Percentiles rank a stretch among this genome's conserved stretches.
These are phyloP conservation scores for Lagopus leucura DNA, from an alignment of 2,113 vertebrate species.

Conservation along the genomic window DNA sequence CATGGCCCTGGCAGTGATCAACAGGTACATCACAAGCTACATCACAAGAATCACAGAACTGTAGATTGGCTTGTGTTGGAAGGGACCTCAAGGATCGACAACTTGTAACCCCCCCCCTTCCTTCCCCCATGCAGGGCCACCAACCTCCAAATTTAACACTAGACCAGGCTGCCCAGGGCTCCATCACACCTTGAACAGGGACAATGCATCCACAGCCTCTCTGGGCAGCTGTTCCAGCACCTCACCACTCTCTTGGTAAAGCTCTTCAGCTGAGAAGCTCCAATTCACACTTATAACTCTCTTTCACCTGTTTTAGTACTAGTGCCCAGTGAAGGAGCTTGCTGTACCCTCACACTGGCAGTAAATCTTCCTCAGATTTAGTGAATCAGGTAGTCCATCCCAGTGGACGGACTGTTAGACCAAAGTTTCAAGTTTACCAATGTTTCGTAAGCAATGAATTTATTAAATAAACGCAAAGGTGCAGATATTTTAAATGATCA, in stretches of 20 bases:
- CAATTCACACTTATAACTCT: neutral
- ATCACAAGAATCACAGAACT: no score
- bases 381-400: neutral
- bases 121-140: no score
- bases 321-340: neutral
- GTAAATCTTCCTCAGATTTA: neutral
- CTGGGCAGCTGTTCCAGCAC: no score
- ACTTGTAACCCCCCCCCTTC: no score
- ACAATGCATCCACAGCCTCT: no score
- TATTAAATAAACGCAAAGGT: neutral
- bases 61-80: no score
- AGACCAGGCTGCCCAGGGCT: no score
- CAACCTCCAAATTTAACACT: no score
- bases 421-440: neutral
- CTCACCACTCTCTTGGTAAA: no score
- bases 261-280: neutral
- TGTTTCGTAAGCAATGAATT: neutral
- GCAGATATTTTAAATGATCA: neutral
- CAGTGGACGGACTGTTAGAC: neutral
- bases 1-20: neutral
- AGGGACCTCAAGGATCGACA: no score
- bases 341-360: neutral
- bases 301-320: neutral
- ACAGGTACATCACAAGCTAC: neutral
- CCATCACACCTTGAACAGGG: no score